Percentiles rank a stretch among this genome's conserved stretches.
These are phyloP conservation scores for Melanaphis sacchari DNA, from an alignment of 1,140 invertebrate species.

Conservation along the genomic window DNA sequence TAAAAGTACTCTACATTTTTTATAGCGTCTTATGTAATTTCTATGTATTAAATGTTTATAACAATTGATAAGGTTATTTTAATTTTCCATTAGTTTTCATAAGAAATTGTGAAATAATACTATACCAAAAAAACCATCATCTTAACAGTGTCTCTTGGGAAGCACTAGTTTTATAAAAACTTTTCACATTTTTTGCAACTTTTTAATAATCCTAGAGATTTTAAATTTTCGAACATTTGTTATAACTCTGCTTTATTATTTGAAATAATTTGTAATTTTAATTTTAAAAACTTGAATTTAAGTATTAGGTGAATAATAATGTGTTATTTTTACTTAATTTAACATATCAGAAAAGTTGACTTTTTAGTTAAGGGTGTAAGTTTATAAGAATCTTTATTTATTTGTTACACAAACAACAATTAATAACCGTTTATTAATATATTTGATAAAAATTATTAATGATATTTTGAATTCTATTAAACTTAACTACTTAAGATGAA, in stretches of 20 bases:
- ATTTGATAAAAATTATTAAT: background rate
- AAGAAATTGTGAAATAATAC: background rate
- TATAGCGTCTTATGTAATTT: background rate
- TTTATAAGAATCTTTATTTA: background rate
- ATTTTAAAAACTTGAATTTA: background rate
- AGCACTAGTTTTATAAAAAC: background rate
- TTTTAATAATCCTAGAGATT: slow-evolving; percentile 3
- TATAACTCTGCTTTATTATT: background rate
- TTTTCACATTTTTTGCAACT: background rate
- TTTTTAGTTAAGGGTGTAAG: background rate
- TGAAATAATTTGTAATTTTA: background rate
- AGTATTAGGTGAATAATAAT: background rate
- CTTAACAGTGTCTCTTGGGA: background rate
- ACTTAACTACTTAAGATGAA: slow-evolving; percentile 16
- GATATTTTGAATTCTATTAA: background rate
- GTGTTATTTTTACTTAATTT: background rate
- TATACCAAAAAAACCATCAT: background rate
- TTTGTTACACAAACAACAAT: background rate
- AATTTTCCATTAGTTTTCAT: background rate
- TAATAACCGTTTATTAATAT: background rate
- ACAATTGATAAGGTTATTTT: background rate
- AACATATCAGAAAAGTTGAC: background rate
- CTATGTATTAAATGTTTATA: background rate
- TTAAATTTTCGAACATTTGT: background rate
- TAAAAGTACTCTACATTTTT: background rate